Evolutionary conservation across 2,113 vertebrate genomes (phyloP).

Genomic region (Eonycteris spelaea): DNA sequence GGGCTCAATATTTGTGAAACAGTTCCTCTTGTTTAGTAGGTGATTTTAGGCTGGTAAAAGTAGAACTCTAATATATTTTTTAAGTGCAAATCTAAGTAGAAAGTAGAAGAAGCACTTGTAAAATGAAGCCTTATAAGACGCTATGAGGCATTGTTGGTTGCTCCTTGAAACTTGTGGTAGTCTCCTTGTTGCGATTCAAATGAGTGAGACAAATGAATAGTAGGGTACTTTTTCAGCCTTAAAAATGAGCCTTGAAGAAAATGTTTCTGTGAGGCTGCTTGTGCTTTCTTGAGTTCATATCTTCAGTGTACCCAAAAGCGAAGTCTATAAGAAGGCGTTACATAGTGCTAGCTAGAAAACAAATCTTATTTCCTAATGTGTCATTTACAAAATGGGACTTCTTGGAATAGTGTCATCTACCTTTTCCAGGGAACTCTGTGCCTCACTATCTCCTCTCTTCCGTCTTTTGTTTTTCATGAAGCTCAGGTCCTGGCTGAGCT

Average conservation of each 20-base stretch:
- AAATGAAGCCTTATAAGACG: neutral
- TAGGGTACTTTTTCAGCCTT: neutral
- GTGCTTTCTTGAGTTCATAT: neutral
- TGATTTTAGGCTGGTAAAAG: neutral
- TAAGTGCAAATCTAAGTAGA: neutral
- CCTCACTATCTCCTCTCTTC: neutral
- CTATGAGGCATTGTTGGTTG: neutral
- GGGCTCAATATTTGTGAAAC: neutral
- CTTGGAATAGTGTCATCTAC: neutral
- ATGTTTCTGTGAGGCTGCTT: neutral
- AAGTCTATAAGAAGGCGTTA: neutral
- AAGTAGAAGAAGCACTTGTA: neutral
- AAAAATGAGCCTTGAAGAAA: neutral
- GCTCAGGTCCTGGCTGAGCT: neutral
- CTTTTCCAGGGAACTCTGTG: neutral
- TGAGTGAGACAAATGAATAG: neutral
- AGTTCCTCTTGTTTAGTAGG: neutral
- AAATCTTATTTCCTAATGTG: neutral
- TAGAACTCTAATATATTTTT: neutral
- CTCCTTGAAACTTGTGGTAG: neutral
- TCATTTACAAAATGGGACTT: neutral
- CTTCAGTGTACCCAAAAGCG: neutral
- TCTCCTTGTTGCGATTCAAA: neutral
- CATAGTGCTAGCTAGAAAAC: neutral
- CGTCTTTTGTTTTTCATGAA: neutral